Percentiles rank a stretch among this genome's conserved stretches.
phyloP scores from a whole-genome alignment of 2,113 vertebrate species.

The Morone saxatilis region DNA sequence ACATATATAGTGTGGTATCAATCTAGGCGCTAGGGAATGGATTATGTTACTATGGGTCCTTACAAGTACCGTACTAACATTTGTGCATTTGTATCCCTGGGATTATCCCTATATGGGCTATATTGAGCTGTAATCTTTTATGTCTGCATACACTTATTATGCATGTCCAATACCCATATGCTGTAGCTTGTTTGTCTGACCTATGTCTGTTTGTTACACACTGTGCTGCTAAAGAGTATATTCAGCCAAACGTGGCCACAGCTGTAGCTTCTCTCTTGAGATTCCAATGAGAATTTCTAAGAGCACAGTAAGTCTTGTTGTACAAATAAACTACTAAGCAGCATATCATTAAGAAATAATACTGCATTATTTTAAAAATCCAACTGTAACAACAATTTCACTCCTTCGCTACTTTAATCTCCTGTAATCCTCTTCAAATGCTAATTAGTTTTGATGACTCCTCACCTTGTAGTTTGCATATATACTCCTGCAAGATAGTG shows the following conservation, averaged over 20 bases:
- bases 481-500: neutral
- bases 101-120: slow-evolving; percentile 46
- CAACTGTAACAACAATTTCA: slow-evolving; percentile 6
- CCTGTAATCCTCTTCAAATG: slow-evolving; percentile 35
- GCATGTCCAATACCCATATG: slow-evolving; percentile 23
- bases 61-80: neutral
- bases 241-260: neutral
- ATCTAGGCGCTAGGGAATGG: neutral
- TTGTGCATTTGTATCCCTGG: slow-evolving; percentile 15
- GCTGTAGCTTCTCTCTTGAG: neutral
- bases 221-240: slow-evolving; percentile 1
- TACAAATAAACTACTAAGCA: slow-evolving; percentile 16
- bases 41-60: neutral
- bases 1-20: neutral
- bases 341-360: slow-evolving; percentile 2
- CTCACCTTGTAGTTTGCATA: neutral
- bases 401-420: slow-evolving; percentile 35
- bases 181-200: slow-evolving; percentile 36
- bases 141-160: slow-evolving; percentile 13
- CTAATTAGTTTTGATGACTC: slow-evolving; percentile 18
- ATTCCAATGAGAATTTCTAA: neutral
- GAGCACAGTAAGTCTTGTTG: neutral
- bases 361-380: neutral
- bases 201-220: neutral
- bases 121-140: slow-evolving; percentile 51